Conservation (phyloP, 2,888 invertebrate species). For the Syrphus vitripennis region DNA sequence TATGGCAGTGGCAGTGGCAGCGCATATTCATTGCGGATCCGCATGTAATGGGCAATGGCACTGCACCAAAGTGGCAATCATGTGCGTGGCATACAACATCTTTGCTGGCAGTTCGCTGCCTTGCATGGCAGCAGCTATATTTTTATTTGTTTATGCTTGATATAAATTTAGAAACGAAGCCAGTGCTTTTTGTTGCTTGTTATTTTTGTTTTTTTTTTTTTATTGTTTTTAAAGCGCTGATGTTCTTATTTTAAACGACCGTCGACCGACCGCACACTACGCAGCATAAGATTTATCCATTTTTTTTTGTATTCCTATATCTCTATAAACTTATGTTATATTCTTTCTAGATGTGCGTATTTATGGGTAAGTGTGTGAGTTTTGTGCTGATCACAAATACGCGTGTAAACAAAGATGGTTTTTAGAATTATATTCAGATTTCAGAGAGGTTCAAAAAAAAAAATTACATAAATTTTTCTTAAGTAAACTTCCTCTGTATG, state of each 20-base stretch:
- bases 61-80: conserved; percentile 58
- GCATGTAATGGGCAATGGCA: conserved; percentile 66
- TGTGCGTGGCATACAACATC: conserved; percentile 23
- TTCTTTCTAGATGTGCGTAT: neutral
- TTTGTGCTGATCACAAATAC: conserved; percentile 29
- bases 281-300: conserved; percentile 50
- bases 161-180: conserved; percentile 69
- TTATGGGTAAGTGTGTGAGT: neutral
- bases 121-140: conserved; percentile 43
- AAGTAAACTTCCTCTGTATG: conserved; percentile 65
- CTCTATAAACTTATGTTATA: neutral
- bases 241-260: conserved; percentile 62
- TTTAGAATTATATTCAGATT: too few relatives aligned
- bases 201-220: neutral
- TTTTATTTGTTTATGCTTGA: conserved; percentile 69
- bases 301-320: conserved; percentile 1
- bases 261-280: conserved; percentile 63
- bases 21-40: conserved; percentile 45
- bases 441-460: conserved; percentile 35
- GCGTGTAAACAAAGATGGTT: conserved; percentile 33
- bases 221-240: conserved; percentile 61
- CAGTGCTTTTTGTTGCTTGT: conserved; percentile 40
- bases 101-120: conserved; percentile 60
- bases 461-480: conserved; percentile 24
- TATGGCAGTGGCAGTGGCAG: neutral